These are phyloP conservation scores for Tupaia tana DNA, from an alignment of 2,113 vertebrate genomes.

Conservation along the genomic window DNA sequence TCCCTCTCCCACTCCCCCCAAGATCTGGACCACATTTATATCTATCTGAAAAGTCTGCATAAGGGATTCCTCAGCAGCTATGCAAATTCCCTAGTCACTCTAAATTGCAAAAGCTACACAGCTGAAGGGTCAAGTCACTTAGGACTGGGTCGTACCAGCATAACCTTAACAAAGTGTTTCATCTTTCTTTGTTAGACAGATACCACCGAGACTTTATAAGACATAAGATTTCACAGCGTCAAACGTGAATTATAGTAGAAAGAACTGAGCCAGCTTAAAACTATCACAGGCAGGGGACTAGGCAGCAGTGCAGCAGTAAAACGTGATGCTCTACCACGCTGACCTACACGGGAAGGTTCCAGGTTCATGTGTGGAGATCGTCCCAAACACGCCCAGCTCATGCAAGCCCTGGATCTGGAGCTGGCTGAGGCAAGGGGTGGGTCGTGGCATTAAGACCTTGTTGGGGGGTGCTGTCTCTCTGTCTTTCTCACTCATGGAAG, in stretches of 20 bases:
- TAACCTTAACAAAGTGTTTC: neutral
- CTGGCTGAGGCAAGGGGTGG: no score
- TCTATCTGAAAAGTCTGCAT: neutral
- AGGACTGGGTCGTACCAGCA: neutral
- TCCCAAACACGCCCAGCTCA: no score
- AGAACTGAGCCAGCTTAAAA: constrained; percentile 12
- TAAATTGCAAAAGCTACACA: neutral
- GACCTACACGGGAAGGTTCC: no score
- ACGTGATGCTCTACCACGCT: no score
- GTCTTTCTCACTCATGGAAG: no score
- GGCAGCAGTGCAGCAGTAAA: no score
- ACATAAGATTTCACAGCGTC: neutral
- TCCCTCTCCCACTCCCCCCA: accelerated
- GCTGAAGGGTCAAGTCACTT: neutral
- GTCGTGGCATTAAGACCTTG: no score
- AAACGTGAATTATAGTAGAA: constrained; percentile 12
- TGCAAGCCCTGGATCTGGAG: no score
- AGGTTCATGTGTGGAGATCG: no score
- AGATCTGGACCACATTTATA: neutral
- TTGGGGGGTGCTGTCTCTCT: no score
- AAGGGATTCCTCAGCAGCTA: neutral
- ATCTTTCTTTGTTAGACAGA: neutral
- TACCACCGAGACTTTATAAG: neutral
- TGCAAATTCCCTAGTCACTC: neutral
- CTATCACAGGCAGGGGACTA: neutral